Evolutionary conservation across 2,113 vertebrate species (phyloP).

Genomic region (Crypturellus undulatus): DNA sequence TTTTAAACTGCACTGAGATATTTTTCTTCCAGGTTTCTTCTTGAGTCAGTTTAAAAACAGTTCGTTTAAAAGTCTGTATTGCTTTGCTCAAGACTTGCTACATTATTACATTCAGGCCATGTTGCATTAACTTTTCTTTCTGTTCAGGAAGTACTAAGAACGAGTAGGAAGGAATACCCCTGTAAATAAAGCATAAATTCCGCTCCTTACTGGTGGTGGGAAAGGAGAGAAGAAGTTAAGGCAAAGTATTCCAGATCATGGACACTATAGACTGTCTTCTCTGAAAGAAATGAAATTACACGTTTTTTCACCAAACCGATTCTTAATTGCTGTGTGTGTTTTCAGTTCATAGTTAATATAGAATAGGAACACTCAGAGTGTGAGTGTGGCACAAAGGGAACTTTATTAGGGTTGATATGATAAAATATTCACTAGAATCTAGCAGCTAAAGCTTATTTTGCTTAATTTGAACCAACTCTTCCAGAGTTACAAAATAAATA

Average conservation of each 20-base stretch:
- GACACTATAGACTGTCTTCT: background rate
- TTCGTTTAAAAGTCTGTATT: background rate
- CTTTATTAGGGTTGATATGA: background rate
- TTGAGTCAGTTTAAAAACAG: background rate
- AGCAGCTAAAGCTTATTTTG: background rate
- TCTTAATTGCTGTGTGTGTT: background rate
- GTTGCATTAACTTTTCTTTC: background rate
- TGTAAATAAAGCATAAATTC: background rate
- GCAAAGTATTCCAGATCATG: background rate
- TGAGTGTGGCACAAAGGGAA: background rate
- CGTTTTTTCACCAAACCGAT: background rate
- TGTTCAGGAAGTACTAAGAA: conserved; percentile 6
- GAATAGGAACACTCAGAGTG: background rate
- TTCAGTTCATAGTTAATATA: background rate
- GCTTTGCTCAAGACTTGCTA: fast-evolving
- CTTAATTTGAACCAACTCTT: background rate
- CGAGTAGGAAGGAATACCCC: background rate
- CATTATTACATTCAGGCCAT: background rate
- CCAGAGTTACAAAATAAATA: background rate
- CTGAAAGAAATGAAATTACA: background rate
- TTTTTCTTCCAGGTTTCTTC: background rate
- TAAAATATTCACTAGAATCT: background rate
- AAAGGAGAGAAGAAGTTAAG: background rate
- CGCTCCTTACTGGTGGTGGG: background rate
- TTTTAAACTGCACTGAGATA: background rate